Evolutionary conservation across 1,140 invertebrate genomes (phyloP).

Genomic region (Penaeus chinensis): DNA sequence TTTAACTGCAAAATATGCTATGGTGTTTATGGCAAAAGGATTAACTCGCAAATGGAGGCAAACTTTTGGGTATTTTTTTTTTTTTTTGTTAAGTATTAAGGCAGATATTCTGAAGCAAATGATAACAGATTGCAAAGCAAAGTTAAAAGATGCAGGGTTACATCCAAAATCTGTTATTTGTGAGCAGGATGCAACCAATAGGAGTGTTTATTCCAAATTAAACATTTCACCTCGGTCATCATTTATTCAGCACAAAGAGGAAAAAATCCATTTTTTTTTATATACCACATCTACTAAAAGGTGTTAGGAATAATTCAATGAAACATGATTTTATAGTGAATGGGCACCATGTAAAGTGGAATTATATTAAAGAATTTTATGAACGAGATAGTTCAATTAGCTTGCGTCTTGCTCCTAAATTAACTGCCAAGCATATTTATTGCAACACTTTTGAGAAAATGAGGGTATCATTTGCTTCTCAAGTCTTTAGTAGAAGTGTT

Average conservation of each 20-base stretch:
- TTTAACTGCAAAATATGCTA: too few relatives aligned
- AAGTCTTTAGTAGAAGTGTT: slow-evolving; percentile 14
- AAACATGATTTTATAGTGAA: neutral
- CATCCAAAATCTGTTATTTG: slow-evolving; percentile 4
- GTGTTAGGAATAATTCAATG: neutral
- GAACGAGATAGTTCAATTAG: neutral
- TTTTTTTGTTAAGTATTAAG: neutral
- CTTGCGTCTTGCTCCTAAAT: neutral
- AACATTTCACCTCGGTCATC: slow-evolving; percentile 3
- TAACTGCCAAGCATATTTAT: slow-evolving; percentile 15
- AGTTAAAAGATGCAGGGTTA: neutral
- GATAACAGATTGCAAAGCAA: slow-evolving; percentile 1
- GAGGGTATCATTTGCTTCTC: neutral
- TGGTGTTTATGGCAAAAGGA: slow-evolving; percentile 13
- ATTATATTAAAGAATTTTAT: slow-evolving; percentile 10
- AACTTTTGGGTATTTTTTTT: slow-evolving; percentile 18
- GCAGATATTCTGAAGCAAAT: slow-evolving; percentile 14
- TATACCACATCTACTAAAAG: slow-evolving; percentile 15
- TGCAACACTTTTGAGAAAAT: slow-evolving; percentile 31
- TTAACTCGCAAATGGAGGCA: slow-evolving; percentile 9
- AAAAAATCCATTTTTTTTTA: neutral
- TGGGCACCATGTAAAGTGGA: neutral
- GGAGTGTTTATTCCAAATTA: neutral
- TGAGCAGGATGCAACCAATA: slow-evolving; percentile 17
- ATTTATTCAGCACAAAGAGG: neutral